A percentile compares a stretch with the other conserved stretches of the same genome.
These are phyloP conservation scores for Chaetodon trifasciatus DNA, from an alignment of 2,797 vertebrate genomes.

Conservation along the genomic window DNA sequence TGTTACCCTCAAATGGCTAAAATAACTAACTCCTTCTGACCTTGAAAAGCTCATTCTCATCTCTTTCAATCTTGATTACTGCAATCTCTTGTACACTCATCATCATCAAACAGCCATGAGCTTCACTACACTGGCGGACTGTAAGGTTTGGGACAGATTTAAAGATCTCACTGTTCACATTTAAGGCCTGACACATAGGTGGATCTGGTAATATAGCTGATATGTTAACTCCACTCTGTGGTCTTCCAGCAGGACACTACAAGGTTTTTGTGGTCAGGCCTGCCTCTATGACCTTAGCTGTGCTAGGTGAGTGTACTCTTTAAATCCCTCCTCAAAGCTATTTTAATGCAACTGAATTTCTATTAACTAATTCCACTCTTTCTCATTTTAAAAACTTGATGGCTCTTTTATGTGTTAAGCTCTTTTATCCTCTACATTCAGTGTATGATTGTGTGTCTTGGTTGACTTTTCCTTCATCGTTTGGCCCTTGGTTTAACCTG, in stretches of 20 bases:
- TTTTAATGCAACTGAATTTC: conserved; percentile 15
- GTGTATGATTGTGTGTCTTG: background rate
- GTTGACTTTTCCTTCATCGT: conserved; percentile 1
- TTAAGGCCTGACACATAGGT: conserved; percentile 3
- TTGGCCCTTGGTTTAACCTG: background rate
- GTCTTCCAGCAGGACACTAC: background rate
- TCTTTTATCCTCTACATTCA: background rate
- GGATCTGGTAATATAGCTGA: background rate
- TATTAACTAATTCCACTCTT: conserved; percentile 1
- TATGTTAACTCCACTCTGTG: conserved; percentile 11
- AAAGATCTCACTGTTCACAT: conserved; percentile 6
- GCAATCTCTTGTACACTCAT: background rate
- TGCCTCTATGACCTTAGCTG: background rate
- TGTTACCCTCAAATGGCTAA: background rate
- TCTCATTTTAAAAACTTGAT: conserved; percentile 10
- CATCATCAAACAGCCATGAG: background rate
- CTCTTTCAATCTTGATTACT: conserved; percentile 1
- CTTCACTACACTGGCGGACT: background rate
- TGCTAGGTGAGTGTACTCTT: background rate
- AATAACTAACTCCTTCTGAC: background rate
- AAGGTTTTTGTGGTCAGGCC: background rate
- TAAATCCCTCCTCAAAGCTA: conserved; percentile 18
- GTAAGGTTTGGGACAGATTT: background rate
- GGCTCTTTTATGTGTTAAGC: background rate
- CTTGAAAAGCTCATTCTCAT: background rate